Base-by-base conservation (phyloP, 2,113 vertebrate species). In the Takifugu flavidus region DNA sequence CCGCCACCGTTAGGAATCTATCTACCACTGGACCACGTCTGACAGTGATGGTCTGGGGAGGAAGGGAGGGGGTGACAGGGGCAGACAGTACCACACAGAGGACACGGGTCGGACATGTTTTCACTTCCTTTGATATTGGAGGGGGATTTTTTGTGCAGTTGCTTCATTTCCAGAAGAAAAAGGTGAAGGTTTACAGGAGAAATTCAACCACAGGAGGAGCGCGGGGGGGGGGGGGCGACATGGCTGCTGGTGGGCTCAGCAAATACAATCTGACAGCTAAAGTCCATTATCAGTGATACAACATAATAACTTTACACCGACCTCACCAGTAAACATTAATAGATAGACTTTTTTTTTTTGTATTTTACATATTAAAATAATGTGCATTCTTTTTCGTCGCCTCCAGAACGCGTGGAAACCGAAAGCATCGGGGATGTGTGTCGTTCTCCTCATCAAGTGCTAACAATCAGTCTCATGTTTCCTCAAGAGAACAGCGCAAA, bases 331-430 rank as follows among this genome's bases (percentile, higher is more conserved):
- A 87, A 88, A 91, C 91, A 92, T 89, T 90, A 88, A 89, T 87
- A 90, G 86, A 91, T 91, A 91, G 81, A 89, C 78, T 82, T 84
- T 85, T 65, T 84, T 46, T 46, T 84, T 85, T 77, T 87, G 71
- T 90, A 89, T 82, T 87, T 87, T 89, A 90, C 86, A 90, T 89
- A 87, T 84, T 84, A 88, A 91, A 91, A 91, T 87, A 89, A 84
- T 90, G 84, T 91, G 89, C 86, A 68, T 84, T 72, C 69, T 76
- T 77, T 77, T 77, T 65, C 15, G 15, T 75, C 62, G 52, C 62
- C 75, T 73, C 54, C 59, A 49, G 58, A 69, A 75, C 57, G 70
- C 65, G 56, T 58, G 27, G 34, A 39, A 80, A 82, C 62, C 34
- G 66, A 78, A 80, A 72, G 66, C 56, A 78, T 57, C 50, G 57